Evolutionary conservation across 2,797 vertebrate genomes (phyloP).

Genomic region (Liasis olivaceus): DNA sequence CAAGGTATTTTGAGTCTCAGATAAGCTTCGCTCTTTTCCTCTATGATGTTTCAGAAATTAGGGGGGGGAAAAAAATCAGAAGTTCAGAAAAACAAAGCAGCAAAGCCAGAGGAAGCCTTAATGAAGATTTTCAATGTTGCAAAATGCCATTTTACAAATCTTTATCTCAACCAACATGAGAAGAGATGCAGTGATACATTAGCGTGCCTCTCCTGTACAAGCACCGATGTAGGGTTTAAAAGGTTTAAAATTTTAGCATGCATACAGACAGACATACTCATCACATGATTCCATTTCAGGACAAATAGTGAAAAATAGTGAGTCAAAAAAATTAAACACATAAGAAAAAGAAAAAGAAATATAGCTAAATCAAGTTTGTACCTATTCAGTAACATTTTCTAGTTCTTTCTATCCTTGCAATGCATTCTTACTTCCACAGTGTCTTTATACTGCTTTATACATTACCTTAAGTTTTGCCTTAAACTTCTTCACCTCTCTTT

Average conservation of each 20-base stretch:
- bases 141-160: not conserved
- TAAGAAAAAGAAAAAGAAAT: too few species aligned
- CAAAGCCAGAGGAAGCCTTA: not conserved
- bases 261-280: too few species aligned
- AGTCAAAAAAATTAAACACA: too few species aligned
- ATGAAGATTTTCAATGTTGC: not conserved
- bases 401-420: not conserved
- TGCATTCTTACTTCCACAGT: not conserved
- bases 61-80: too few species aligned
- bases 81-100: not conserved
- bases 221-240: not conserved
- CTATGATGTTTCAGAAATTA: not conserved
- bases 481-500: not conserved
- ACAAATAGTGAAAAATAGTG: too few species aligned
- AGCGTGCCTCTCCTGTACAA: not conserved
- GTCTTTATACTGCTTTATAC: not conserved
- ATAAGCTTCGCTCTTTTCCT: accelerated
- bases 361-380: not conserved
- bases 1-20: accelerated
- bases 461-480: not conserved
- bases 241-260: not conserved
- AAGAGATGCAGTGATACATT: not conserved
- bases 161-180: not conserved
- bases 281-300: too few species aligned
- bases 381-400: not conserved